Base-by-base conservation (phyloP, 2,797 vertebrate species). In the Pseudotriccus pelzelni region DNA sequence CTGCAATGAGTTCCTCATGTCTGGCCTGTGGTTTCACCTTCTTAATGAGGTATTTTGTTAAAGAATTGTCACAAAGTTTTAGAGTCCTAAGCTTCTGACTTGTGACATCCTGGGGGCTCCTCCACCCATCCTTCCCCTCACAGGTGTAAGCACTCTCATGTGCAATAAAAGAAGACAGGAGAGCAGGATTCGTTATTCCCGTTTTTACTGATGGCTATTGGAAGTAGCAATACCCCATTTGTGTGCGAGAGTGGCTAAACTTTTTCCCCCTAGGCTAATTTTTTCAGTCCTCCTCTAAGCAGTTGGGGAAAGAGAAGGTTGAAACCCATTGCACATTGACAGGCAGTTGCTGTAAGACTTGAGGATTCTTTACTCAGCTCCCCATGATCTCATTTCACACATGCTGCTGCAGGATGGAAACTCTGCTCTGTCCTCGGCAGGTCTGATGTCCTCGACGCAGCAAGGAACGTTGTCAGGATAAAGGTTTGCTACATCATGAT, bases 401-500 rank as follows among this genome's bases (percentile, higher is more conserved):
- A 22, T 36, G 66, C 37, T 83, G 47, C 46, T 56, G 28, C 67
- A 63, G 66, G 7, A 72, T 67, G 37, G 32, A 84, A 93, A 86
- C 14, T 81, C 43, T 83, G 37, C 53, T 91, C 27, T 95, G 46
- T 84, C 24, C 22, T 90, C 74, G 16, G 1, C 77, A 97, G 96
- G 53, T 70, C 70, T 56, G 96, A 97, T 30, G 73, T 93, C n/a
- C 76, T 97, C 0, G 12, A 93, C 1, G 58, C 92, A 10, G 82
- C 97, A 37, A 94, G 87, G 49, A 97, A 49, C 63, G 70, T 63
- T 1, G 17, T 96, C 44, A 93, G 97, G 58, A 95, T 97, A 58
- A 96, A 87, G 52, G 49, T 94, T 73, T 97, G 96, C 87, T 97
- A 96, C 87, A 46, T 92, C 56, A 96, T 96, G 92, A 97, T 97